Evolutionary conservation across 2,797 vertebrate species (phyloP).

Genomic region (Valencia hispanica): DNA sequence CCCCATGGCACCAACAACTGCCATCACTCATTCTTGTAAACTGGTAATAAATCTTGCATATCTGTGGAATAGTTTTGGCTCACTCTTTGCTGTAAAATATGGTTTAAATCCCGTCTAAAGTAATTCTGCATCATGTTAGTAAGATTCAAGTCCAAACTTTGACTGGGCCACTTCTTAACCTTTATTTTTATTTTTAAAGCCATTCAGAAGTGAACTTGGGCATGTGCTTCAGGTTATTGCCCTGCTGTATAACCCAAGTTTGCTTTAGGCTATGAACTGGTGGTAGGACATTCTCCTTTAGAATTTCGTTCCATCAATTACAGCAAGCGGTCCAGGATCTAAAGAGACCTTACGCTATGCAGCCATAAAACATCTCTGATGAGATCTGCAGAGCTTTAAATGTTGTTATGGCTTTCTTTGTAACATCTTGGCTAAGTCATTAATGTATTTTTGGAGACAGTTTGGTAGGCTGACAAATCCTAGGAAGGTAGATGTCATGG

Average conservation of each 20-base stretch:
- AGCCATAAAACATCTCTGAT: neutral
- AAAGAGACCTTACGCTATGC: neutral
- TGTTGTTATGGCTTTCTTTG: neutral
- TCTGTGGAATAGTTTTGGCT: neutral
- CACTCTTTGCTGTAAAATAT: neutral
- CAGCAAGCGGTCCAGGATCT: neutral
- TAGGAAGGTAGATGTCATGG: neutral
- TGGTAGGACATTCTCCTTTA: neutral
- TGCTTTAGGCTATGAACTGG: neutral
- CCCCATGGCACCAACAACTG: neutral
- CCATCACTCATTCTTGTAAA: neutral
- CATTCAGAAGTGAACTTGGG: neutral
- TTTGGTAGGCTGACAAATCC: neutral
- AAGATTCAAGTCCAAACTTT: neutral
- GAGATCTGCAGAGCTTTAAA: neutral
- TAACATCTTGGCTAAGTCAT: neutral
- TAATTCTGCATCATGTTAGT: neutral
- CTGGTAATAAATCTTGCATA: neutral
- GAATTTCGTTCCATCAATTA: neutral
- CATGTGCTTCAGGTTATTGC: neutral
- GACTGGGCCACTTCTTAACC: neutral
- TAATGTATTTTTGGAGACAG: neutral
- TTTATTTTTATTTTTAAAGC: neutral
- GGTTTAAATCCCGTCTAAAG: neutral
- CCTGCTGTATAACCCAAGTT: neutral